Percentiles rank a stretch among this genome's conserved stretches.
phyloP scores from a whole-genome alignment of 2,797 vertebrate species.

The Podarcis siculus region DNA sequence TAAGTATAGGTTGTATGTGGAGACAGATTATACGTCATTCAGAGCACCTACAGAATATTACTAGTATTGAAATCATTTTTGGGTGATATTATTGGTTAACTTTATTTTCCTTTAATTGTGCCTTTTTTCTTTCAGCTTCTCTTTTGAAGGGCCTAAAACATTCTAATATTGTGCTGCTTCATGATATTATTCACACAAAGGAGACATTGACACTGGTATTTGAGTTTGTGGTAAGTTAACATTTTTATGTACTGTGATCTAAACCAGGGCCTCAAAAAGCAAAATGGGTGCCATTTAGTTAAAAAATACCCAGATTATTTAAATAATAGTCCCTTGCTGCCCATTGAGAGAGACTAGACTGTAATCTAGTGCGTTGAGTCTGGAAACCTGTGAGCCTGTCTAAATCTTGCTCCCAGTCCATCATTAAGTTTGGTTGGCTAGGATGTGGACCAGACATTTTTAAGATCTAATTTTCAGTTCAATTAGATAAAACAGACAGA shows the following conservation, averaged over 20 bases:
- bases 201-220: constrained; percentile 89
- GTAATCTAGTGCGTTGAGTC: neutral
- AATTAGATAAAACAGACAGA: no score
- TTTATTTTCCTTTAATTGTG: constrained; percentile 30
- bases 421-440: neutral
- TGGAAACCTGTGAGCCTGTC: neutral
- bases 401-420: neutral
- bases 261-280: neutral
- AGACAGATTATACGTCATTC: neutral
- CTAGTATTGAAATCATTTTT: neutral
- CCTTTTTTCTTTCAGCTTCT: constrained; percentile 85
- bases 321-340: neutral
- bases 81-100: neutral
- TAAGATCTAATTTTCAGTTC: neutral
- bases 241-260: neutral
- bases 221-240: constrained; percentile 87
- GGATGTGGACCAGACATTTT: no score
- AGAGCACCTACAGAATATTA: neutral
- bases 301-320: neutral
- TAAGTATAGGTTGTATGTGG: neutral
- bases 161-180: constrained; percentile 87
- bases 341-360: neutral
- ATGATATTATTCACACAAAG: constrained; percentile 91
- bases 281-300: neutral
- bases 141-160: constrained; percentile 94